Base-by-base conservation (phyloP, 2,113 vertebrate species). In the Seriola dumerili region DNA sequence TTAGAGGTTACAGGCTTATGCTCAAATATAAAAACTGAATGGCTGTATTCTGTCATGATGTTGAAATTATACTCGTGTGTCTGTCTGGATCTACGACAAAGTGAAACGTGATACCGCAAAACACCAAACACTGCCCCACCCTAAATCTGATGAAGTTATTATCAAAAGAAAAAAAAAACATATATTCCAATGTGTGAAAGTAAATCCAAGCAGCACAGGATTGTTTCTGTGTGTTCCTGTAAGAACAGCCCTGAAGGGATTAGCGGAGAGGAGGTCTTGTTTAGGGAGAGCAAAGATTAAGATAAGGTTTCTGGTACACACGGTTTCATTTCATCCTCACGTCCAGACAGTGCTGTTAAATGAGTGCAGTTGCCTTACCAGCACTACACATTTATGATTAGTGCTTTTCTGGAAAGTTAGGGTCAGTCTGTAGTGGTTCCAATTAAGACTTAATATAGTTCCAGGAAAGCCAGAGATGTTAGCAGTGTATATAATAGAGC, bases 251-350 rank as follows among this genome's bases (percentile, higher is more conserved):
- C 61, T 38, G 5, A 34, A 70, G 65, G 86, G 88, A 72, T 87
- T 78, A 83, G 55, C 67, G 57, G 78, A 54, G 67, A 85, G 54
- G 9, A 76, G 66, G 59, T 73, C 34, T 78, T 87, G 76, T 83
- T 85, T 70, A 63, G 76, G 58, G 62, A 81, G 78, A 76, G 73
- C 50, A 61, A 67, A 86, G 88, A 82, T 91, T 88, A 90, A 85
- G 91, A 83, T 88, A 70, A 77, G 71, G 81, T 91, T 91, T 85
- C 90, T 76, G 52, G 78, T 62, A 65, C 68, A 85, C 77, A 23
- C 73, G 76, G 69, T 87, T 88, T 83, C 21, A 36, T 87, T 92
- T 87, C 83, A 76, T 61, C 63, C 42, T 71, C 78, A 61, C 57
- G 57, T 75, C 46, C 40, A 73, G 10, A 67, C 40, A 8, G 58